These are phyloP conservation scores for Pseudonaja textilis DNA, from an alignment of 2,113 vertebrate genomes.

Conservation along the genomic window DNA sequence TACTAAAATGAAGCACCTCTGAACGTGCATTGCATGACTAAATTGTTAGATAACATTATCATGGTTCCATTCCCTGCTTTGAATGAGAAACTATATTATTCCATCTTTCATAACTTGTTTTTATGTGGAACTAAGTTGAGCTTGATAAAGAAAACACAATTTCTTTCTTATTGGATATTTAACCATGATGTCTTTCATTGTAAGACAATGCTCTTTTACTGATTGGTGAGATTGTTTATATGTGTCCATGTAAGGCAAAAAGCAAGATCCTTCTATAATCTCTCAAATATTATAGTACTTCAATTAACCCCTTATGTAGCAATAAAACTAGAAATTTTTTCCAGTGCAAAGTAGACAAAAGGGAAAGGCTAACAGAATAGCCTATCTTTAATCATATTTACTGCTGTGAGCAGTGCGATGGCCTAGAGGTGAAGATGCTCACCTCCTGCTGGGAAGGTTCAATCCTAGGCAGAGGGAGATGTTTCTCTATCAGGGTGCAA, in stretches of 20 bases:
- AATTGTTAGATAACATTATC: not conserved
- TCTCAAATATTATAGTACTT: not conserved
- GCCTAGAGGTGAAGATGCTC: not conserved
- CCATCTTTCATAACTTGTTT: not conserved
- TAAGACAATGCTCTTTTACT: not conserved
- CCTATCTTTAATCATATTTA: not conserved
- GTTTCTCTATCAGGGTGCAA: not conserved
- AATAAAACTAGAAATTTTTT: not conserved
- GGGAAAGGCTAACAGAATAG: too few relatives aligned
- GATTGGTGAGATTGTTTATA: not conserved
- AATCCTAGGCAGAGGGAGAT: not conserved
- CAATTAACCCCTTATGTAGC: not conserved
- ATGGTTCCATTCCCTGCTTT: not conserved
- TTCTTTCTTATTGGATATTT: not conserved
- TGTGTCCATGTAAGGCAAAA: not conserved
- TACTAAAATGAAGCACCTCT: not conserved
- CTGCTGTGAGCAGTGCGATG: not conserved
- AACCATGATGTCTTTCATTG: not conserved
- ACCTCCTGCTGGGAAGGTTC: not conserved
- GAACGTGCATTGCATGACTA: not conserved
- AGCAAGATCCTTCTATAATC: not conserved
- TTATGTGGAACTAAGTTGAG: not conserved
- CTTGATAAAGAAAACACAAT: not conserved
- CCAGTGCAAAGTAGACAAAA: not conserved
- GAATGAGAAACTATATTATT: not conserved